Conservation (phyloP, 2,113 vertebrate genomes). For the Condylura cristata region DNA sequence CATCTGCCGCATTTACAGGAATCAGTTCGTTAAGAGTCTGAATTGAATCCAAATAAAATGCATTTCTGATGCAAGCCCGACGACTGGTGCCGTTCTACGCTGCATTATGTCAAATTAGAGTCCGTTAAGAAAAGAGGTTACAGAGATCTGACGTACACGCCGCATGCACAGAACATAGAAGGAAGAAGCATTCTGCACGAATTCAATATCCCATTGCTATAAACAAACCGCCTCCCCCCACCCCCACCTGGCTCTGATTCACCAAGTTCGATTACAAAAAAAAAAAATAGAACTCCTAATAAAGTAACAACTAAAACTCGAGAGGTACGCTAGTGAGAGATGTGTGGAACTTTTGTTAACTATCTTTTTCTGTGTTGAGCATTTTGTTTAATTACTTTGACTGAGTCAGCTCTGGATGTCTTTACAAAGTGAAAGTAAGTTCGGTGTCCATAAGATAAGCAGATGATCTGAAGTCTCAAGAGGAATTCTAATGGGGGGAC, state of each 20-base stretch:
- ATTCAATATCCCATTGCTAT: neutral
- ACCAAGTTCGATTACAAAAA: neutral
- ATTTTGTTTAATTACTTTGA: neutral
- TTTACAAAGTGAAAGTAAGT: constrained; percentile 71
- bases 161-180: neutral
- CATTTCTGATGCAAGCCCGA: constrained; percentile 71
- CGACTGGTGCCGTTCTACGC: constrained; percentile 79
- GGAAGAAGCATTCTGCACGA: neutral
- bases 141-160: constrained; percentile 36
- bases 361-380: neutral
- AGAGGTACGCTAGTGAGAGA: neutral
- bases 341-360: neutral
- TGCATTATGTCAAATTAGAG: constrained; percentile 77
- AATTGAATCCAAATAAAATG: constrained; percentile 81
- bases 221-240: neutral
- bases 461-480: constrained; percentile 43
- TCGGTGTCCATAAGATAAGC: neutral
- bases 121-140: constrained; percentile 66
- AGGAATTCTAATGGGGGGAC: constrained; percentile 58
- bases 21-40: constrained; percentile 82
- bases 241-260: neutral
- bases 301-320: constrained; percentile 34
- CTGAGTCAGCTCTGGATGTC: neutral
- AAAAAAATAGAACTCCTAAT: neutral
- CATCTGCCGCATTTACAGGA: constrained; percentile 77